phyloP scores from a whole-genome alignment of 2,888 invertebrate species.

The Adelphocoris suturalis region DNA sequence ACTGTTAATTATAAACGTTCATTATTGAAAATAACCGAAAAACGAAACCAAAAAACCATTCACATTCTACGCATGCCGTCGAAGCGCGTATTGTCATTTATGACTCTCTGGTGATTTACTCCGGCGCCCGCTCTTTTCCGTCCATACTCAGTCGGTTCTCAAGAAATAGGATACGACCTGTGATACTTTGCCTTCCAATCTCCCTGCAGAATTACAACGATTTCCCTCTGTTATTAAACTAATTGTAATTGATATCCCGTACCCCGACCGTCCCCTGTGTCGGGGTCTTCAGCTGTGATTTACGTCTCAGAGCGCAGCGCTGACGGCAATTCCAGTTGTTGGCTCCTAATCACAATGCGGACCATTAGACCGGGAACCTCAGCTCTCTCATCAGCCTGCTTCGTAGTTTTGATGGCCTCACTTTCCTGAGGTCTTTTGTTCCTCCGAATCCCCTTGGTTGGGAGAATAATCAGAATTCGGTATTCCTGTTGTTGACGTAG shows the following conservation, averaged over 20 bases:
- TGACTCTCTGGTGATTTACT: constrained; percentile 26
- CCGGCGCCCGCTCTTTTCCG: not conserved
- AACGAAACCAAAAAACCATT: no score
- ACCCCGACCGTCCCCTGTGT: not conserved
- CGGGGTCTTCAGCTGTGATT: constrained; percentile 20
- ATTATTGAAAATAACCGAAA: no score
- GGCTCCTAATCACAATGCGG: constrained; percentile 41
- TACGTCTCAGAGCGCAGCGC: not conserved
- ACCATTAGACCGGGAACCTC: constrained; percentile 18
- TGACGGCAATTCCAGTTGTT: constrained; percentile 21
- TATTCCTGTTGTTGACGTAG: not conserved
- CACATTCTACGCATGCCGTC: no score
- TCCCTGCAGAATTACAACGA: not conserved
- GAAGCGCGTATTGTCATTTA: not conserved
- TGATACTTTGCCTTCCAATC: constrained; percentile 10
- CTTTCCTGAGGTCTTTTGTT: constrained; percentile 33
- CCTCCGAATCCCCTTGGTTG: constrained; percentile 3
- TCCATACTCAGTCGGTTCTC: constrained; percentile 2
- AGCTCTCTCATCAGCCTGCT: constrained; percentile 24
- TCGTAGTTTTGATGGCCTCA: constrained; percentile 13
- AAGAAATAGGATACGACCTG: constrained; percentile 39
- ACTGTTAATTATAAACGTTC: no score
- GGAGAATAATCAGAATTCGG: not conserved
- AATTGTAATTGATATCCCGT: constrained; percentile 53
- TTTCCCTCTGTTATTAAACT: constrained; percentile 45